Evolutionary conservation across 2,888 invertebrate species (phyloP).

Genomic region (Drosophila longiperda): DNA sequence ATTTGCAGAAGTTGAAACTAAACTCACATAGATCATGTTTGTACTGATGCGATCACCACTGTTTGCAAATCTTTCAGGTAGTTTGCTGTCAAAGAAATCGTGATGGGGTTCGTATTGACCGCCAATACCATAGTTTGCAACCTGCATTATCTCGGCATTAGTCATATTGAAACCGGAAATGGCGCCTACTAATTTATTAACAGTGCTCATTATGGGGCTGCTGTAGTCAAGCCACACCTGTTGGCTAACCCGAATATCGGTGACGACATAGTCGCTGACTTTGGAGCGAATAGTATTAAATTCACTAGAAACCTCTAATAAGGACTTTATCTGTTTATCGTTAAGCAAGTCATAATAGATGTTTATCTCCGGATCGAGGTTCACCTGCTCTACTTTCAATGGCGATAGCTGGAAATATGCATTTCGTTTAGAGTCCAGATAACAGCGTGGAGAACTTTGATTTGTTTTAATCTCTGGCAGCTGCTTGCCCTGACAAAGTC

Average conservation of each 20-base stretch:
- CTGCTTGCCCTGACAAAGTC: conserved; percentile 65
- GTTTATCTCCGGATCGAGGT: conserved; percentile 91
- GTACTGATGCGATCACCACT: conserved; percentile 93
- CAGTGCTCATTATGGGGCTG: conserved; percentile 32
- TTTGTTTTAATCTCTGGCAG: conserved; percentile 10
- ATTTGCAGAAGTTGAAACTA: no score
- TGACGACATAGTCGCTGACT: background rate
- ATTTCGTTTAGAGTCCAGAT: conserved; percentile 81
- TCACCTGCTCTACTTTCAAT: conserved; percentile 91
- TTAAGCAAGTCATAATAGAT: conserved; percentile 94
- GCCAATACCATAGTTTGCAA: conserved; percentile 99
- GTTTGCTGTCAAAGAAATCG: conserved; percentile 88
- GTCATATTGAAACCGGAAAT: conserved; percentile 93
- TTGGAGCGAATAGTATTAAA: conserved; percentile 49
- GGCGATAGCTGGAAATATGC: conserved; percentile 91
- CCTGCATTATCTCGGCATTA: conserved; percentile 96
- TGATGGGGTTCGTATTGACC: conserved; percentile 99
- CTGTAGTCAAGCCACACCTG: conserved; percentile 65
- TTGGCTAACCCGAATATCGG: conserved; percentile 21
- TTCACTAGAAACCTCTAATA: conserved; percentile 31
- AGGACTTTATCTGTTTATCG: conserved; percentile 91
- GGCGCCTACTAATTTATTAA: conserved; percentile 85
- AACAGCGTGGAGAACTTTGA: conserved; percentile 41
- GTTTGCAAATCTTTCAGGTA: accelerated
- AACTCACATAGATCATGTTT: conserved; percentile 96